Evolutionary conservation across 2,888 invertebrate species (phyloP), one percentile per base, ranked within the genome.

Genomic region (Nomada ruficornis): DNA sequence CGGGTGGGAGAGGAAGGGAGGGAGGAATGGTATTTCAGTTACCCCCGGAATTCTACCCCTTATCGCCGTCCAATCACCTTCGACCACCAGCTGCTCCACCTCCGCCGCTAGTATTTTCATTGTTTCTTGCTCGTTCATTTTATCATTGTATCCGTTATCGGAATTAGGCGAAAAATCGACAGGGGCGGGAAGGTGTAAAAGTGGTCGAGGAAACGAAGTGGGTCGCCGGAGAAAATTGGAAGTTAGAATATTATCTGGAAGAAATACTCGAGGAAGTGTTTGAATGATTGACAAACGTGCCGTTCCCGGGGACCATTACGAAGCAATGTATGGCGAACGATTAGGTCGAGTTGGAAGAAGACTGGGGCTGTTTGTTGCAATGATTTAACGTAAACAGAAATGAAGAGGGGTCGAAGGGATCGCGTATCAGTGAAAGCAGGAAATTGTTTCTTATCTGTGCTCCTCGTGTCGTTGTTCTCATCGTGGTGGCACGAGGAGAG

Each of bases 361-460:
- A 65, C 26, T 10, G 55, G 20, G 29, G 13, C 15, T n/a, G 65
- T 50, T 55, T n/a, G 20, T 4, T 44, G 65, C 26, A 60, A 15
- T 20, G 26, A 64, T 60, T 50, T 10, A 44, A 55, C 18, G 75
- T 44, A 42, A 52, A 52, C 9, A 11, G 20, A 50, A 11, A 4
- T 1, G 52, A 13, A 4, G 36, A 64, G 36, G 50, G 72, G 26
- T 47, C 20, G 55, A 52, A 54, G 18, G 59, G 59, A 44, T 44
- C 20, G 47, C 10, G 50, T 67, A 52, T 80, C 80, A 50, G 50
- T 57, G 55, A 67, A 62, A 72, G 55, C 42, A 67, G 79, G 55
- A 80, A 79, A 79, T 68, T 44, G 72, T 80, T 67, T 73, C 72
- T 73, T 79, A 80, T 79, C 80, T 73, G 2, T 50, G 50, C 23